A percentile compares a stretch with the other conserved stretches of the same genome.
Evolutionary conservation across 2,113 vertebrate species (phyloP).

Genomic region (cat (Felis catus)): DNA sequence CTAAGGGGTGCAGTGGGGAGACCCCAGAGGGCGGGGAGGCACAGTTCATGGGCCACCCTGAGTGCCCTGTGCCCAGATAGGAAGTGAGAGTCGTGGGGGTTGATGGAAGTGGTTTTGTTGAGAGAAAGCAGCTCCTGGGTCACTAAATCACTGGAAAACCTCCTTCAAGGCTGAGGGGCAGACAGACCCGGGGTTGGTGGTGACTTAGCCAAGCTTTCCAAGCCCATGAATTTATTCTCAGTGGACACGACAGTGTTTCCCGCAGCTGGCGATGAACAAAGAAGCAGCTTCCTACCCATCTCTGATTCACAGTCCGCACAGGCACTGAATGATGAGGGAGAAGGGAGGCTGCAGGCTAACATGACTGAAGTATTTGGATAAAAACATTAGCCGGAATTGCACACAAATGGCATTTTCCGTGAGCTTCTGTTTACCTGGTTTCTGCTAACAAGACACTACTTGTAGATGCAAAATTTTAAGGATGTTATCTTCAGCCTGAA

Average conservation of each 20-base stretch:
- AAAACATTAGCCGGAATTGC: constrained; percentile 67
- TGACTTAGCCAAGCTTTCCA: not conserved
- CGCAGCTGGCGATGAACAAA: not conserved
- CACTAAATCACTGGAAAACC: not conserved
- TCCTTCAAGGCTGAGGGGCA: not conserved
- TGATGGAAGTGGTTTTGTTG: not conserved
- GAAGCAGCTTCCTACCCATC: not conserved
- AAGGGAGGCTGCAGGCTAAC: not conserved
- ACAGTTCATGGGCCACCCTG: not conserved
- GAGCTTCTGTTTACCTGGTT: constrained; percentile 71
- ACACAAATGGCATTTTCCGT: constrained; percentile 54
- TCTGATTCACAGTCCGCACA: constrained; percentile 53
- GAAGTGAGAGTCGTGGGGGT: not conserved
- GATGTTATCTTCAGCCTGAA: constrained; percentile 76
- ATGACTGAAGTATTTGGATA: constrained; percentile 58
- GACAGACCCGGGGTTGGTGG: not conserved
- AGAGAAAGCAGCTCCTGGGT: not conserved
- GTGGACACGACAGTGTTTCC: not conserved
- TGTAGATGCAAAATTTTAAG: constrained; percentile 79
- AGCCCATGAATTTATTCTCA: not conserved
- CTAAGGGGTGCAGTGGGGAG: not conserved
- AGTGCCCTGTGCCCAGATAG: not conserved
- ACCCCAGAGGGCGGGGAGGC: not conserved
- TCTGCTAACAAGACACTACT: constrained; percentile 76
- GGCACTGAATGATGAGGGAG: constrained; percentile 22